Evolutionary conservation across 2,888 invertebrate species (phyloP), one percentile per base, ranked within the genome.

Genomic region (Ceriagrion tenellum): DNA sequence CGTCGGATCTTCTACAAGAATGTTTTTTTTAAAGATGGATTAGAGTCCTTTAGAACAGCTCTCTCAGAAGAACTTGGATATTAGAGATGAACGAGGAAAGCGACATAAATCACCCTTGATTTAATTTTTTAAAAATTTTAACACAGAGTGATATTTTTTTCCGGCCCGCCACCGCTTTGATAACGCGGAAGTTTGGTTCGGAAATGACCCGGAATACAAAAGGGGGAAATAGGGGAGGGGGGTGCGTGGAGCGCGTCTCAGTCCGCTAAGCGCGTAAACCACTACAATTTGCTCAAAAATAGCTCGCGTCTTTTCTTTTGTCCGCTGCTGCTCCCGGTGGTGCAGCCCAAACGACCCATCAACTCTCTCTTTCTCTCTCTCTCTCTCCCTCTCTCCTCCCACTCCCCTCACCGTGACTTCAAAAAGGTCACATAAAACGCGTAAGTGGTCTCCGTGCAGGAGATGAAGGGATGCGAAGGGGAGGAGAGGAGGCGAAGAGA

Each of bases 211-310:
- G 30, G 26, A 81, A 81, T 81, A 35, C 81, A 81, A 81, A 8
- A 10, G 3, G 26, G 69, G 35, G 35, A 20, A 16, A 56, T 56
- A 8, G 56, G 8, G 30, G 74, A 74, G 74, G 10, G 74, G 0
- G 26, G 35, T 35, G 59, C 59, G 3, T 2, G 69, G 47, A 47
- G 47, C 16, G 81, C 81, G 81, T 81, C 81, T 81, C 81, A 81
- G 81, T 26, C 81, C 81, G 81, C 81, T 81, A 81, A 81, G 81
- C 81, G 81, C 81, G 35, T 81, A 81, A 81, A 81, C 30, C 81
- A 81, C 81, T 81, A 81, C 81, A 81, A 81, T 81, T 81, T 81
- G 81, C 81, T 81, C 81, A 81, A 81, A 81, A 81, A 81, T 81
- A 35, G 81, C 81, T 81, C 81, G 81, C 30, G 10, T 81, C 81